Percentiles rank a stretch among this genome's conserved stretches.
phyloP scores from a whole-genome alignment of 92 coral and sea anemone genomes.

The Micromussa lordhowensis region DNA sequence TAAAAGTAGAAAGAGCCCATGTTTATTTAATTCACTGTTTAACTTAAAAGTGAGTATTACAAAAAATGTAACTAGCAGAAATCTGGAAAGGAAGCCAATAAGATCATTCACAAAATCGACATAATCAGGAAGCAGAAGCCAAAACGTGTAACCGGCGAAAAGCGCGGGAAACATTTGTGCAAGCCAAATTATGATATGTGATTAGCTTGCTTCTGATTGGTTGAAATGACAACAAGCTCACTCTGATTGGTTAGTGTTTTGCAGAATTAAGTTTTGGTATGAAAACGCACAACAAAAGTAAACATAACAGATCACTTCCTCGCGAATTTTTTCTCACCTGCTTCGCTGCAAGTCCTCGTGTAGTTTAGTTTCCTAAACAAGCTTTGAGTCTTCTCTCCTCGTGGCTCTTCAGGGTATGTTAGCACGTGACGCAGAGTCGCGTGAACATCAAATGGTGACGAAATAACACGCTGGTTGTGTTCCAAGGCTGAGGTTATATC shows the following conservation, averaged over 20 bases:
- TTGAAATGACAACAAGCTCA: neutral
- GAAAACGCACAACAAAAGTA: neutral
- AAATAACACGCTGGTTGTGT: slow-evolving; percentile 76
- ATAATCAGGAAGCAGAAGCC: neutral
- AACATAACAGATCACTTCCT: too few species aligned
- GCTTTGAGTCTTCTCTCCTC: slow-evolving; percentile 77
- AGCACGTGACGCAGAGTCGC: slow-evolving; percentile 88
- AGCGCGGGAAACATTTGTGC: neutral
- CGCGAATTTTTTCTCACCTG: slow-evolving; percentile 65
- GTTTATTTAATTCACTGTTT: neutral
- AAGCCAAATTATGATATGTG: neutral
- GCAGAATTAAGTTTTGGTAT: neutral
- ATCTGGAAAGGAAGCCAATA: neutral
- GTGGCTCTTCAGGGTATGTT: slow-evolving; percentile 79
- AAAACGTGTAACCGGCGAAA: neutral
- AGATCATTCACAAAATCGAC: neutral
- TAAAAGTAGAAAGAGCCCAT: neutral
- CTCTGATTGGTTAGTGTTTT: neutral
- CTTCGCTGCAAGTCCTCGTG: slow-evolving; percentile 78
- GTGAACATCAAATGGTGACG: slow-evolving; percentile 90
- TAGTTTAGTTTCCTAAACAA: slow-evolving; percentile 67
- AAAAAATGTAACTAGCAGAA: neutral
- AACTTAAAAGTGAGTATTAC: neutral
- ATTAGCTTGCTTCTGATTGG: neutral
- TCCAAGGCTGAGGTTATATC: slow-evolving; percentile 73